phyloP scores from a whole-genome alignment of 2,888 invertebrate species.

The Aplocera efformata region DNA sequence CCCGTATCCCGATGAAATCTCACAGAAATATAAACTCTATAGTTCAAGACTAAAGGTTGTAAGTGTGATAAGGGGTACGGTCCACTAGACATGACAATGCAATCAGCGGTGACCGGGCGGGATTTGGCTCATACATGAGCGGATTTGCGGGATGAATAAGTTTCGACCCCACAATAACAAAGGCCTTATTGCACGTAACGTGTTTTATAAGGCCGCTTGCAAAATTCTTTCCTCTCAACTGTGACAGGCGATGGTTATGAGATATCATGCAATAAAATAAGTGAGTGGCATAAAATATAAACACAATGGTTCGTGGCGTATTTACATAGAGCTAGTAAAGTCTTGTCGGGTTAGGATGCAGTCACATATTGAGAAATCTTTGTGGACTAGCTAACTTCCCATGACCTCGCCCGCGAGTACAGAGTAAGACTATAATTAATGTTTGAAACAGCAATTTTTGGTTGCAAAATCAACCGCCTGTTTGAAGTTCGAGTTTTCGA shows the following conservation, averaged over 20 bases:
- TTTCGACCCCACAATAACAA: slow-evolving; percentile 79
- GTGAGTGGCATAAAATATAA: slow-evolving; percentile 12
- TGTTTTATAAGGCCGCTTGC: slow-evolving; percentile 71
- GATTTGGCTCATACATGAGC: slow-evolving; percentile 79
- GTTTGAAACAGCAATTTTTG: too few relatives aligned
- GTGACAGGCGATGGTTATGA: slow-evolving; percentile 30
- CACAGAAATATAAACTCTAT: slow-evolving; percentile 23
- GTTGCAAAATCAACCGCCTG: too few relatives aligned
- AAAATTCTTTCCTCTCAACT: slow-evolving; percentile 59
- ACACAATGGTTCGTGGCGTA: neutral
- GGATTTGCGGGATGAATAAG: slow-evolving; percentile 80
- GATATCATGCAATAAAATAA: slow-evolving; percentile 21
- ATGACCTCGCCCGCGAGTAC: too few relatives aligned
- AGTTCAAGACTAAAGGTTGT: slow-evolving; percentile 23
- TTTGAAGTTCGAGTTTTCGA: too few relatives aligned
- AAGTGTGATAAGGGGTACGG: slow-evolving; percentile 29
- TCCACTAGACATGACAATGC: slow-evolving; percentile 77
- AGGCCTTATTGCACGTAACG: slow-evolving; percentile 67
- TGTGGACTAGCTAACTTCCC: too few relatives aligned
- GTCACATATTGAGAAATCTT: too few relatives aligned
- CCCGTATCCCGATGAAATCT: slow-evolving; percentile 28
- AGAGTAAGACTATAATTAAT: too few relatives aligned
- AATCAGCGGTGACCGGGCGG: slow-evolving; percentile 79
- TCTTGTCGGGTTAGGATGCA: too few relatives aligned
- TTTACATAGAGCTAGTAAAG: neutral